Base-by-base conservation (phyloP, 1,140 invertebrate species). In the Elymnias hypermnestra region DNA sequence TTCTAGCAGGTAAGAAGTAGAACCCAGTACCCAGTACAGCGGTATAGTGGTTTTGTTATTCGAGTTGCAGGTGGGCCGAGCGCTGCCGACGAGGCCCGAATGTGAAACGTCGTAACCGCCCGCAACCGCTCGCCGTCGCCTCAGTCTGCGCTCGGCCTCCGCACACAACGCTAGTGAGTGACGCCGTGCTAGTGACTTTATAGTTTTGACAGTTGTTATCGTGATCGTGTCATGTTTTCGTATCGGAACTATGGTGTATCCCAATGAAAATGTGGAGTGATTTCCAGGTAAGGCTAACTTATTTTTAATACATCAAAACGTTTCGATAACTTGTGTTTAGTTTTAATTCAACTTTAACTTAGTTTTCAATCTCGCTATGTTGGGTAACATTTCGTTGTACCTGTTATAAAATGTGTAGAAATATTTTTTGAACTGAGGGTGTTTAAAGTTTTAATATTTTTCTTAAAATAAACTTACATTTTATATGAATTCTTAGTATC, bases 221-320 rank as follows among this genome's bases (percentile, higher is more conserved):
- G 82, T 85, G 72, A 69, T 81, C 78, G 70, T 78, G 78, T 79
- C 52, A 85, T 85, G 82, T 83, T 83, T 81, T 85, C 72, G 70
- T 81, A 72, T 83, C 66, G 77, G 77, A 85, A 85, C 77, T 85
- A 85, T 85, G 79, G 73, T 85, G 78, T 81, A 83, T 83, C 69
- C 79, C 74, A 67, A 85, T 85, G 82, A 85, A 83, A 72, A 85
- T 85, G 82, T 85, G 82, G 82, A 85, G 82, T 85, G 82, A 85
- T 81, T 82, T 85, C 60, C 82, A 85, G 78, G 82, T 85, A 50
- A 82, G 82, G 19, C 29, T n/a, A n/a, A n/a, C n/a, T n/a, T n/a
- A n/a, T n/a, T n/a, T n/a, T n/a, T n/a, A n/a, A n/a, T n/a, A n/a
- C n/a, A n/a, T n/a, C n/a, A n/a, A n/a, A n/a, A n/a, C n/a, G n/a